A percentile compares a stretch with the other conserved stretches of the same genome.
Conservation (phyloP, 2,888 invertebrate species). For the Campaea margaritaria region DNA sequence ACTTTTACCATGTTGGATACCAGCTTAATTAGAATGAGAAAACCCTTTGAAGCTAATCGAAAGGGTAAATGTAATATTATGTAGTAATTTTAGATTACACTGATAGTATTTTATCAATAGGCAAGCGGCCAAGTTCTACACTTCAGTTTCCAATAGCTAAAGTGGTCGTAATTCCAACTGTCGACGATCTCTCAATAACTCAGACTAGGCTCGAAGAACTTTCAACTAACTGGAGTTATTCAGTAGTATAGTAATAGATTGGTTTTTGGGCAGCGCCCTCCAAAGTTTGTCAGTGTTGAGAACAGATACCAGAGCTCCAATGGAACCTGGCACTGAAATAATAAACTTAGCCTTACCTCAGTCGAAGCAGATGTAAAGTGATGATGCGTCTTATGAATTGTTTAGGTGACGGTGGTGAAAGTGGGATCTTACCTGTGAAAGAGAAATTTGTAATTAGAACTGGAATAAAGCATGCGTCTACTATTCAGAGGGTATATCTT, state of each 20-base stretch:
- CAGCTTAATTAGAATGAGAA: too few species aligned
- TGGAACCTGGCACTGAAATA: background rate
- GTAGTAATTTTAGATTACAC: too few species aligned
- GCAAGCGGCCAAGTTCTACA: too few species aligned
- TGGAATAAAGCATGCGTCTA: background rate
- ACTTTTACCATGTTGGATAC: too few species aligned
- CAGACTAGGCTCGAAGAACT: background rate
- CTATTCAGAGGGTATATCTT: too few species aligned
- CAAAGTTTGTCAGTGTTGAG: conserved; percentile 4
- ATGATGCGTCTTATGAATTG: conserved; percentile 1
- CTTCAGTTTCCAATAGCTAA: background rate
- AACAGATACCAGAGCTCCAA: conserved; percentile 11
- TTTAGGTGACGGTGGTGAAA: background rate
- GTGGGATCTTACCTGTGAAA: conserved; percentile 25
- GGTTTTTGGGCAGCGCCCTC: background rate
- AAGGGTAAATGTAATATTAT: too few species aligned
- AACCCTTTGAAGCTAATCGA: too few species aligned
- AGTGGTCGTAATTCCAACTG: background rate
- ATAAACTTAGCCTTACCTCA: conserved; percentile 10
- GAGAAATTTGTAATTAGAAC: background rate
- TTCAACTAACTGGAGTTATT: background rate
- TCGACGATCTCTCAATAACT: background rate
- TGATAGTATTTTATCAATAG: too few species aligned
- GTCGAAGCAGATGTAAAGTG: conserved; percentile 1
- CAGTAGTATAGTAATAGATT: background rate